Base-by-base conservation (phyloP, 2,113 vertebrate species). In the Polyodon spathula region DNA sequence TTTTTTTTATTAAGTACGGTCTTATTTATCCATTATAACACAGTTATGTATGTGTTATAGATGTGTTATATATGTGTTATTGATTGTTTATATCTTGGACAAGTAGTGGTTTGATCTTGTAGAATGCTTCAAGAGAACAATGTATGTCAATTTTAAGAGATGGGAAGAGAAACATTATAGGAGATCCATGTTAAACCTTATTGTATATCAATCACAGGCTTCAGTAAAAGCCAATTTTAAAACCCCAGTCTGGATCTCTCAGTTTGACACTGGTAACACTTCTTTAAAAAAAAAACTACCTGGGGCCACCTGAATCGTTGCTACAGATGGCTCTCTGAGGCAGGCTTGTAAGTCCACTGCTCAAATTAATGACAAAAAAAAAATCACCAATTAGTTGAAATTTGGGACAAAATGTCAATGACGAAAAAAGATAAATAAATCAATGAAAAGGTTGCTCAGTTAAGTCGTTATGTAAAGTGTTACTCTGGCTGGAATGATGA, bases 241-340 rank as follows among this genome's bases (percentile, higher is more conserved):
- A n/a, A n/a, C n/a, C n/a, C n/a, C n/a, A 68, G 51, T 51, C 6
- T 56, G 40, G 17, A 40, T 56, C 50, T 48, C 44, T 66, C 42
- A 60, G 44, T 52, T 67, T 37, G 66, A 69, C 69, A 59, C 68
- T 65, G 65, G 72, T 66, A 78, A 41, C 66, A 62, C 51, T 64
- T 73, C 63, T 74, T 72, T 67, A 52, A 58, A 65, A 72, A 66
- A 63, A 60, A 67, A 44, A 64, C 63, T 5, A 64, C 68, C 73
- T 76, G 71, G 66, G 67, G 74, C 54, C 59, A 48, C 51, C 63
- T 61, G 67, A 55, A 62, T 67, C 59, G 65, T 58, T 50, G 57
- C 70, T n/a, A n/a, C n/a, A n/a, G n/a, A n/a, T n/a, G n/a, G n/a
- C 63, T 70, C 66, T 60, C 54, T 60, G 59, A 73, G 69, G 57